Conservation (phyloP, 2,113 vertebrate genomes). For the Numida meleagris region DNA sequence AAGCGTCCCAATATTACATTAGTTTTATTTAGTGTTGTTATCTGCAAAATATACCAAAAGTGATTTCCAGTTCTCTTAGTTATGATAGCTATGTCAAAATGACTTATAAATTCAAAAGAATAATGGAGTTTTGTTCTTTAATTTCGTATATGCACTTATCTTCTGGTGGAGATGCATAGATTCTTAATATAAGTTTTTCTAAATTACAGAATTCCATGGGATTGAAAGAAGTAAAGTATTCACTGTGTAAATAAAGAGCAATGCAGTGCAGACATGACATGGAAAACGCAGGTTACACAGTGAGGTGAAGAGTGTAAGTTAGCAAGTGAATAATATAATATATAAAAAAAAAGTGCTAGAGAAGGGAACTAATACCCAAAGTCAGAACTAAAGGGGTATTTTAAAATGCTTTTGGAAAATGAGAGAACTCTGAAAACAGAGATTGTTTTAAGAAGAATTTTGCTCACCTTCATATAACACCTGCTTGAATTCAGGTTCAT, state of each 20-base stretch:
- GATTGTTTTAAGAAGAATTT: not conserved
- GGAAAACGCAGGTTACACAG: not conserved
- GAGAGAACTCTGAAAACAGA: not conserved
- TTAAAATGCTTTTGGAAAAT: not conserved
- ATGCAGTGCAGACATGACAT: not conserved
- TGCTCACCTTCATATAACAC: not conserved
- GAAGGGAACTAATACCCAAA: not conserved
- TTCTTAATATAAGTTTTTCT: not conserved
- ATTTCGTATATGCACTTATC: not conserved
- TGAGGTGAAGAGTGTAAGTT: not conserved
- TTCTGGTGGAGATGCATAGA: not conserved
- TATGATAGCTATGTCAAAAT: not conserved
- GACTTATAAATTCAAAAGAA: not conserved
- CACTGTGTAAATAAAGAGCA: not conserved
- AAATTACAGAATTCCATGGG: not conserved
- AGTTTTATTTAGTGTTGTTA: not conserved
- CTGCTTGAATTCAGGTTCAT: not conserved
- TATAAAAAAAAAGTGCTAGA: not conserved
- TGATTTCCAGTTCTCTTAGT: not conserved
- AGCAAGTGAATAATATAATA: not conserved
- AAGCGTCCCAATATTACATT: not conserved
- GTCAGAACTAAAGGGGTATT: not conserved
- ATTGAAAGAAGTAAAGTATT: not conserved
- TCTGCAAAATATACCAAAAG: not conserved
- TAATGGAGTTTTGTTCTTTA: not conserved